Evolutionary conservation across 2,797 vertebrate species (phyloP).

Genomic region (Gila robusta): DNA sequence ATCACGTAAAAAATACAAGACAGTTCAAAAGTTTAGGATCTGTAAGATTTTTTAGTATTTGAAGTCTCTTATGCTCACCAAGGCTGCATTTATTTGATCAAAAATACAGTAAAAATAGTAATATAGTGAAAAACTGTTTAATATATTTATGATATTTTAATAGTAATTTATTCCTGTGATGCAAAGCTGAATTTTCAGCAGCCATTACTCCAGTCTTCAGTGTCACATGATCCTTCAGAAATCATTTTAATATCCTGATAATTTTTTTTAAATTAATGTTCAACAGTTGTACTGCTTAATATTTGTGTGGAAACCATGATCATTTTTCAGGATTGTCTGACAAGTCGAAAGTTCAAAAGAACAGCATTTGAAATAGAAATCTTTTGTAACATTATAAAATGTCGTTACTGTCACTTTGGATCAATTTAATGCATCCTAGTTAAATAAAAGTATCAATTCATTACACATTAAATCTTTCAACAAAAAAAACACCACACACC

Average conservation of each 20-base stretch:
- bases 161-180: not conserved
- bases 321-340: no score
- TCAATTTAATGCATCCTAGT: not conserved
- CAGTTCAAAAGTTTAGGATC: not conserved
- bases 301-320: not conserved
- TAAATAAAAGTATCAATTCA: not conserved
- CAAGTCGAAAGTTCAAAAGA: not conserved
- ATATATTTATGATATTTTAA: not conserved
- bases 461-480: not conserved
- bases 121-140: not conserved
- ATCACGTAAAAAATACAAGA: not conserved
- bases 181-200: not conserved
- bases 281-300: not conserved
- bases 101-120: not conserved
- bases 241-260: not conserved
- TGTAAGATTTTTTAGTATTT: not conserved
- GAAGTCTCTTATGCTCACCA: not conserved
- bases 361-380: not conserved
- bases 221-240: not conserved
- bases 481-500: not conserved
- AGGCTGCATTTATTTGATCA: not conserved
- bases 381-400: not conserved
- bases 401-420: not conserved
- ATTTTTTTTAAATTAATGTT: not conserved
- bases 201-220: not conserved